phyloP scores from a whole-genome alignment of 2,888 invertebrate species.

The Acheta domesticus region DNA sequence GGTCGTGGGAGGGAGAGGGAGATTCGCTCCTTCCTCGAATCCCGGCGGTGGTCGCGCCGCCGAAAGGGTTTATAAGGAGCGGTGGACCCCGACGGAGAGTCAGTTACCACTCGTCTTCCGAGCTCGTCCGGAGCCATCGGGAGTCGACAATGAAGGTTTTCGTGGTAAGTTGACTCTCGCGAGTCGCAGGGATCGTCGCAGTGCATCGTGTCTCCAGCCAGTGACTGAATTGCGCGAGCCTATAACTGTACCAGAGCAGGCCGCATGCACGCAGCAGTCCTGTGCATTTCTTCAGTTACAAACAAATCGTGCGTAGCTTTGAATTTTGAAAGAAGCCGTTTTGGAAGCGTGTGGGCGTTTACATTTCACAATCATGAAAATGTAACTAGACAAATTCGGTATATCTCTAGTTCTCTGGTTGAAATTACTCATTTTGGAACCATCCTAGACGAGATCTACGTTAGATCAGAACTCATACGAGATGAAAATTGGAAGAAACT shows the following conservation, averaged over 20 bases:
- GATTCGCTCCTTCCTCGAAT: background rate
- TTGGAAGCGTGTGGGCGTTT: no score
- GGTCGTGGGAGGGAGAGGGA: background rate
- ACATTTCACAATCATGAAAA: no score
- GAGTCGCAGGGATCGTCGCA: background rate
- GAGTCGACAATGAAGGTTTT: conserved; percentile 28
- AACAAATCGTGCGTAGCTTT: no score
- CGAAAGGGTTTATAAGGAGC: conserved; percentile 1
- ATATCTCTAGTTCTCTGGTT: no score
- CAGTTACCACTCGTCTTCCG: conserved; percentile 18
- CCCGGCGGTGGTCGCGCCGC: background rate
- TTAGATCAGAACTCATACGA: no score
- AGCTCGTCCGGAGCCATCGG: background rate
- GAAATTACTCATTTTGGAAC: no score
- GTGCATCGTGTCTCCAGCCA: background rate
- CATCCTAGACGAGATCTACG: no score
- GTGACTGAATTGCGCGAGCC: background rate
- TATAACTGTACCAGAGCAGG: background rate
- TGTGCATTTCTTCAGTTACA: background rate
- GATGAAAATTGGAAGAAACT: no score
- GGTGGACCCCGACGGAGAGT: background rate
- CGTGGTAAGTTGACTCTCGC: conserved; percentile 25
- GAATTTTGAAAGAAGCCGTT: no score
- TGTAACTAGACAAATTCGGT: no score
- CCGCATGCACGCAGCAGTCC: background rate